Evolutionary conservation across 2,113 vertebrate species (phyloP).

Genomic region (Scomber colias): DNA sequence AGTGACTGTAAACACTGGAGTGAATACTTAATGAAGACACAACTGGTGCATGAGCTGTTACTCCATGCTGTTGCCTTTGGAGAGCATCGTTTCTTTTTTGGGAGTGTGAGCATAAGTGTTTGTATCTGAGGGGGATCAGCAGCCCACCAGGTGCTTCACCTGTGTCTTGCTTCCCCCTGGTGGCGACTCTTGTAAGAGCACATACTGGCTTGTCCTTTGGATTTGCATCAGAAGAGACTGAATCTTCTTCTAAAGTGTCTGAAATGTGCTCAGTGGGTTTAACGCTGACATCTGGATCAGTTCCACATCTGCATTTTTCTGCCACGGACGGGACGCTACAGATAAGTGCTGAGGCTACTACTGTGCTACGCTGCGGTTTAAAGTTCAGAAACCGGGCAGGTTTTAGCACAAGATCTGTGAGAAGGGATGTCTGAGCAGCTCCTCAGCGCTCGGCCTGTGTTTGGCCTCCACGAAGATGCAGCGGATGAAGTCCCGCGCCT

Average conservation of each 20-base stretch:
- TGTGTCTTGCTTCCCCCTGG: slow-evolving; percentile 59
- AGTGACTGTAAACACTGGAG: slow-evolving; percentile 53
- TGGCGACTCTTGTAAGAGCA: slow-evolving; percentile 41
- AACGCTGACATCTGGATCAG: slow-evolving; percentile 2
- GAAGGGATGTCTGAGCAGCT: slow-evolving; percentile 96
- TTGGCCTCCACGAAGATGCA: slow-evolving; percentile 97
- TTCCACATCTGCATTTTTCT: background rate
- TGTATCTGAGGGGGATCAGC: slow-evolving; percentile 7
- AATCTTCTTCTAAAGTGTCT: slow-evolving; percentile 7
- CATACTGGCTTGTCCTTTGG: slow-evolving; percentile 18
- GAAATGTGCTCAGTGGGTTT: background rate
- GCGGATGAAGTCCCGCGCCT: slow-evolving; percentile 96
- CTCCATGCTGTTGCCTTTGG: slow-evolving; percentile 4
- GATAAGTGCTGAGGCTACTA: slow-evolving; percentile 13
- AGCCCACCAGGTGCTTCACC: slow-evolving; percentile 12
- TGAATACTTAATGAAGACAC: slow-evolving; percentile 22
- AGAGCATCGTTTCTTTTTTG: background rate
- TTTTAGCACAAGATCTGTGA: slow-evolving; percentile 93
- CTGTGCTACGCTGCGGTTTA: background rate
- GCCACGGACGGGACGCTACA: slow-evolving; percentile 13
- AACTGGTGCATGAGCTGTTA: slow-evolving; percentile 20
- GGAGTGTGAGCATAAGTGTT: background rate
- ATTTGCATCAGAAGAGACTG: background rate
- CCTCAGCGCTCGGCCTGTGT: slow-evolving; percentile 94
- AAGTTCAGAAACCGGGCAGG: slow-evolving; percentile 37